Conservation (phyloP, 1,140 invertebrate species). For the Marisa cornuarietis region DNA sequence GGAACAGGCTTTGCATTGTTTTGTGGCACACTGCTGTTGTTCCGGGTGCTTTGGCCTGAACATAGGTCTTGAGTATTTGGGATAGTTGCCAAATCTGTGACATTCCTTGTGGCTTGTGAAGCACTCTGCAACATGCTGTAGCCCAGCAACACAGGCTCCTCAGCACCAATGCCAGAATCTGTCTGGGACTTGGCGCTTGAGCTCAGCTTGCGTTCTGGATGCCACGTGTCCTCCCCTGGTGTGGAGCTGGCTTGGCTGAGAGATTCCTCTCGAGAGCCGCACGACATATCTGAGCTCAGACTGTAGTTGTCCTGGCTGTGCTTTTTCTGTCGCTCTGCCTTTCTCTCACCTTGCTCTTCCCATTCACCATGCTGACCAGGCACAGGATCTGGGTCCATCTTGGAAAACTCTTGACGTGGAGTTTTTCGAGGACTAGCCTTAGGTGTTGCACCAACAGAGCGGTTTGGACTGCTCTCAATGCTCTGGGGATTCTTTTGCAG, state of each 20-base stretch:
- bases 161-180: slow-evolving; percentile 54
- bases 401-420: slow-evolving; percentile 58
- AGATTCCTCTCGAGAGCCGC: slow-evolving; percentile 44
- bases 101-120: neutral
- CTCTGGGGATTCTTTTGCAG: slow-evolving; percentile 85
- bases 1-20: slow-evolving; percentile 53
- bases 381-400: slow-evolving; percentile 34
- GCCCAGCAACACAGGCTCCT: slow-evolving; percentile 29
- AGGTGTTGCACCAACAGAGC: slow-evolving; percentile 45
- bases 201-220: slow-evolving; percentile 45
- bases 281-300: slow-evolving; percentile 47
- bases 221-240: slow-evolving; percentile 44
- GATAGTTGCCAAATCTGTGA: neutral
- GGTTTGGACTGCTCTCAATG: slow-evolving; percentile 72
- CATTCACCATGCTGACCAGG: slow-evolving; percentile 24
- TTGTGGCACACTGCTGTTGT: slow-evolving; percentile 30
- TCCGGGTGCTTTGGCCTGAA: neutral
- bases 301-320: slow-evolving; percentile 48
- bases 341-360: slow-evolving; percentile 17
- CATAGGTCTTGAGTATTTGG: neutral
- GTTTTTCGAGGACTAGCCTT: slow-evolving; percentile 55
- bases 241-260: slow-evolving; percentile 43
- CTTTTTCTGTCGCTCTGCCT: slow-evolving; percentile 32
- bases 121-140: neutral
- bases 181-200: slow-evolving; percentile 51